Base-by-base conservation (phyloP, 2,113 vertebrate species). In the Athene cunicularia region DNA sequence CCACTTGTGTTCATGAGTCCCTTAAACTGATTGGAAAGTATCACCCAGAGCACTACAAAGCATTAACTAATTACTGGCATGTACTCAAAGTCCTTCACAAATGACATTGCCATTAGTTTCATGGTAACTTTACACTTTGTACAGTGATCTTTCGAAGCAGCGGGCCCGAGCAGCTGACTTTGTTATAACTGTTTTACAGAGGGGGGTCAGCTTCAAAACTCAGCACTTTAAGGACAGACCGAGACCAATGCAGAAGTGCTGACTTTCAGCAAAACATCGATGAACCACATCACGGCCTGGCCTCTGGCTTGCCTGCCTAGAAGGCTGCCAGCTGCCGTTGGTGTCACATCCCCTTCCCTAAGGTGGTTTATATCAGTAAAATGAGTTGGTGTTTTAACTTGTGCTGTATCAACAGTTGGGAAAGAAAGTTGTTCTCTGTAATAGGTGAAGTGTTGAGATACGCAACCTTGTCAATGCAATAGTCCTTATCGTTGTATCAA, bases 381-480 rank as follows among this genome's bases (percentile, higher is more conserved):
- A 60, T 3, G 9, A 39, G 43, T 20, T 14, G 15, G 3, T 66
- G 74, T 71, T 55, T 70, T 22, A 59, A 68, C 59, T 64, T 64
- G 53, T 58, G 39, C 81, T 22, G 11, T 3, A 32, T 11, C 33
- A 68, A 11, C 80, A 15, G 28, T 32, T 28, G 55, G 68, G 45
- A 37, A 45, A 59, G 63, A 21, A 11, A 26, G 7, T 35, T 35
- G 53, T 13, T 49, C 41, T 27, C 20, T 0, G 0, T 14, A 20
- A 27, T 7, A 22, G 60, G 30, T 13, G 20, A 60, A 22, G 23
- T 3, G 14, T 28, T 59, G 39, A 64, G 27, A 22, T 50, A 12
- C 8, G 8, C 47, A 1, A 0, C 1, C 5, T 8, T 30, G 45
- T 14, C 39, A 4, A 3, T 16, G 17, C 67, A 32, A 13, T 2